phyloP scores from a whole-genome alignment of 2,113 vertebrate genomes.

The Hippocampus guttulatus region DNA sequence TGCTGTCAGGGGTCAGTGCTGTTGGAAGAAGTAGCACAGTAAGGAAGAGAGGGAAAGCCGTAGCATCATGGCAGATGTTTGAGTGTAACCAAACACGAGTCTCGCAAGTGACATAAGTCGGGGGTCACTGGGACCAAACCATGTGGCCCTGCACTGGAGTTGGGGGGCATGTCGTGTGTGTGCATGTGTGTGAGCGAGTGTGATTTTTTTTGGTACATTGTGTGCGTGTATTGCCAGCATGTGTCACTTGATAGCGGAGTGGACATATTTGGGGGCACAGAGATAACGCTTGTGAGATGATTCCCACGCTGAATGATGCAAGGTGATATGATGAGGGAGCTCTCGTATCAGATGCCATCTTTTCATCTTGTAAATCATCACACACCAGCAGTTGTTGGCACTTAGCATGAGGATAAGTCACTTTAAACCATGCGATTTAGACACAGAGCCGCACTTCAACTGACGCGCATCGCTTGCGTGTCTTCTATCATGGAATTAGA shows the following conservation, averaged over 20 bases:
- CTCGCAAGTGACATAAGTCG: slow-evolving; percentile 32
- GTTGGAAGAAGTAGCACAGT: too few relatives aligned
- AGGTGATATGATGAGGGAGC: slow-evolving; percentile 1
- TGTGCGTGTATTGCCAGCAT: slow-evolving; percentile 27
- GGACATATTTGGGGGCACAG: slow-evolving; percentile 32
- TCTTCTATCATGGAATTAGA: not conserved
- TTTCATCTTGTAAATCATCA: slow-evolving; percentile 7
- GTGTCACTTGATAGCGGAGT: slow-evolving; percentile 40
- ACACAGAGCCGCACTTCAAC: not conserved
- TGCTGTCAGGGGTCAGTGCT: too few relatives aligned
- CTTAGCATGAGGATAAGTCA: not conserved
- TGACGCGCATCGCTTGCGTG: not conserved
- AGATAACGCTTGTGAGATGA: slow-evolving; percentile 44
- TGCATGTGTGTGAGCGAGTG: slow-evolving; percentile 16
- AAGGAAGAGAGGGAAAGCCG: too few relatives aligned
- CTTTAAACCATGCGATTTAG: not conserved
- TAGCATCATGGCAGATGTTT: slow-evolving; percentile 49
- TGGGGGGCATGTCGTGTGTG: slow-evolving; percentile 1
- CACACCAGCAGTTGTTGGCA: slow-evolving; percentile 1
- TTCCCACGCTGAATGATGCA: slow-evolving; percentile 41
- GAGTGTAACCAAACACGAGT: slow-evolving; percentile 47
- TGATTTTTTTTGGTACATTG: slow-evolving; percentile 36
- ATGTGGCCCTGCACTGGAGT: slow-evolving; percentile 39
- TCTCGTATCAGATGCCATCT: slow-evolving; percentile 16
- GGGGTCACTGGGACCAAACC: slow-evolving; percentile 41